Conservation (phyloP, 2,113 vertebrate genomes). For the Nothocercus nigrocapillus region DNA sequence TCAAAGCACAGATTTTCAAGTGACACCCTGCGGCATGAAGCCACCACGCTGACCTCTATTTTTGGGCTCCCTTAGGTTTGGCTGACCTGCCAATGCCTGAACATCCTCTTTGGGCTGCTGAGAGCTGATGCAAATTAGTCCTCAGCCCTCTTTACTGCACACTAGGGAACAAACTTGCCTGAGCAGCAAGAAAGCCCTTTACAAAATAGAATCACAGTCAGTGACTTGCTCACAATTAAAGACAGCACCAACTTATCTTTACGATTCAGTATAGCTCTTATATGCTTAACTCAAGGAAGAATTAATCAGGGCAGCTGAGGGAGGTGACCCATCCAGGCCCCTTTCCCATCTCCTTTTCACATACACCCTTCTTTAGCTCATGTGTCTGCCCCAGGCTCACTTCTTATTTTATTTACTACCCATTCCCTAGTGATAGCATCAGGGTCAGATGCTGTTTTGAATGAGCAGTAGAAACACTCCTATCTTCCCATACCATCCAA, state of each 20-base stretch:
- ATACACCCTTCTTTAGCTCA: background rate
- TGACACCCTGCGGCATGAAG: background rate
- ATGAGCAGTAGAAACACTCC: background rate
- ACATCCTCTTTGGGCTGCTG: background rate
- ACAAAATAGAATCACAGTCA: background rate
- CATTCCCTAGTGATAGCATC: background rate
- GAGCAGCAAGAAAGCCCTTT: background rate
- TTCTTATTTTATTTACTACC: background rate
- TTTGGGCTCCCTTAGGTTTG: background rate
- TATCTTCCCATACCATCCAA: background rate
- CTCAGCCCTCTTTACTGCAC: background rate
- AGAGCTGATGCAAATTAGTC: background rate
- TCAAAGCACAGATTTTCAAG: background rate
- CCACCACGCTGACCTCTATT: background rate
- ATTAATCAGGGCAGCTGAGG: background rate
- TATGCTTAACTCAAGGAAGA: too few species aligned
- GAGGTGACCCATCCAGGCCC: background rate
- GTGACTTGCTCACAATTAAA: background rate
- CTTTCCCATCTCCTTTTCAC: background rate
- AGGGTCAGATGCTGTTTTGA: background rate
- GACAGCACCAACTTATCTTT: background rate
- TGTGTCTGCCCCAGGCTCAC: background rate
- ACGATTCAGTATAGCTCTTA: background rate
- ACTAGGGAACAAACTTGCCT: background rate
- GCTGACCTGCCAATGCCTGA: background rate